Conservation (phyloP, 2,797 vertebrate species). For the Sebastes steindachneri region DNA sequence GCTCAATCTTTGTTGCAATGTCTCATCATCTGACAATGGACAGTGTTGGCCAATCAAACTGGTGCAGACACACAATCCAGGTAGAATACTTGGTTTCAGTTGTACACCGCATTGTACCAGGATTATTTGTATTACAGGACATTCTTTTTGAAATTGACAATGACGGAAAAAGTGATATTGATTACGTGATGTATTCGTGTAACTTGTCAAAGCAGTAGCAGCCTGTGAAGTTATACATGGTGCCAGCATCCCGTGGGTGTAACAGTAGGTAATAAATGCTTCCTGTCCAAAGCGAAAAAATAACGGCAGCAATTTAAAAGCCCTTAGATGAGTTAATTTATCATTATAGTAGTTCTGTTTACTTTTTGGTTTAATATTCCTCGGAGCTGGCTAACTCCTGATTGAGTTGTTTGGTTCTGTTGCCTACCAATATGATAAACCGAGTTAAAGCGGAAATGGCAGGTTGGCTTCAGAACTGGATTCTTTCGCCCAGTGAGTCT, state of each 20-base stretch:
- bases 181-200: neutral
- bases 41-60: neutral
- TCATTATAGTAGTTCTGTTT: neutral
- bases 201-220: neutral
- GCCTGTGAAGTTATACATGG: neutral
- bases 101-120: neutral
- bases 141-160: neutral
- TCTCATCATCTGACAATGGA: neutral
- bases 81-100: neutral
- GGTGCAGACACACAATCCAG: neutral
- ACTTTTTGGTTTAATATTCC: neutral
- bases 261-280: neutral
- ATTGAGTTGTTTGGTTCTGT: conserved; percentile 3
- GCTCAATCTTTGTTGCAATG: neutral
- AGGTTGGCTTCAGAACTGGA: conserved; percentile 18
- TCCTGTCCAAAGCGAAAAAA: neutral
- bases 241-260: neutral
- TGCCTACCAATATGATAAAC: conserved; percentile 4
- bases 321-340: neutral
- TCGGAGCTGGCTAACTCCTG: neutral
- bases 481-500: conserved; percentile 18
- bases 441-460: conserved; percentile 9
- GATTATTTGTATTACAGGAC: neutral
- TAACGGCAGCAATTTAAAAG: neutral
- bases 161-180: neutral